Percentiles rank a stretch among this genome's conserved stretches.
phyloP scores from a whole-genome alignment of 2,888 invertebrate species.

The Coenonympha glycerion region DNA sequence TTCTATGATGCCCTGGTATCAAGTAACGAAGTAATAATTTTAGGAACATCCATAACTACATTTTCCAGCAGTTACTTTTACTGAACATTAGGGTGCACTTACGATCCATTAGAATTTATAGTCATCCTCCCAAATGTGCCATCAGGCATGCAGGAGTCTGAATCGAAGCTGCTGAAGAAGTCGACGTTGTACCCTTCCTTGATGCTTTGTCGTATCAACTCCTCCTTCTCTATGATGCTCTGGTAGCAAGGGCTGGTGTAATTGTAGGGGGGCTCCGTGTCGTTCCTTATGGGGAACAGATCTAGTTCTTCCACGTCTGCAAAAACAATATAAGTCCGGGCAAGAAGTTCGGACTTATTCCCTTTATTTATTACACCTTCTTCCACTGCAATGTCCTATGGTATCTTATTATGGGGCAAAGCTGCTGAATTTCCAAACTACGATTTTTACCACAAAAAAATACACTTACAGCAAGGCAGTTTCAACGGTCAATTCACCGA shows the following conservation, averaged over 20 bases:
- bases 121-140: constrained; percentile 49
- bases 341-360: too few species aligned
- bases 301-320: constrained; percentile 52
- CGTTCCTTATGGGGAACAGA: constrained; percentile 43
- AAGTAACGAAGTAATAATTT: not conserved
- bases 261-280: constrained; percentile 46
- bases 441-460: too few species aligned
- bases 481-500: too few species aligned
- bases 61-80: too few species aligned
- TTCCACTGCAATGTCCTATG: too few species aligned
- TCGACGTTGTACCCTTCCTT: constrained; percentile 53
- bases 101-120: constrained; percentile 45
- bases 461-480: too few species aligned
- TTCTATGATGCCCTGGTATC: not conserved
- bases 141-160: constrained; percentile 53
- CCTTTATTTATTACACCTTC: too few species aligned
- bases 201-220: constrained; percentile 42
- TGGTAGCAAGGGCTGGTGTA: constrained; percentile 56
- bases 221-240: constrained; percentile 35
- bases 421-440: too few species aligned
- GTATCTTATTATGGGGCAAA: too few species aligned
- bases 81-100: constrained; percentile 32
- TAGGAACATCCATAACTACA: too few species aligned
- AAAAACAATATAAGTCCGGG: too few species aligned
- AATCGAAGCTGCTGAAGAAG: constrained; percentile 36